Conservation (phyloP, 2,113 vertebrate genomes). For the Stomatorhinus ivindoensis region DNA sequence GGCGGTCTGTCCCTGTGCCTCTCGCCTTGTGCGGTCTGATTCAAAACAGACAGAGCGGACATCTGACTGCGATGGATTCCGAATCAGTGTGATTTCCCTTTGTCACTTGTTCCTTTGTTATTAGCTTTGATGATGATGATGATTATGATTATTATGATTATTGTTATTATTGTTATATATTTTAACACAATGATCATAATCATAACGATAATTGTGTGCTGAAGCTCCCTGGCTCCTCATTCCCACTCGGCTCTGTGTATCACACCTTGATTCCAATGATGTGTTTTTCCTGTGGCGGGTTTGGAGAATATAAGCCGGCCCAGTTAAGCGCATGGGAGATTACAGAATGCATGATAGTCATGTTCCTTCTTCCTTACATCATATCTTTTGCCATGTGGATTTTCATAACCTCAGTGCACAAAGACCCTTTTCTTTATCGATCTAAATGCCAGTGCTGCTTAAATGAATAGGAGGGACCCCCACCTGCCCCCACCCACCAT, state of each 20-base stretch:
- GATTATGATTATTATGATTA: neutral
- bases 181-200: neutral
- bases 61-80: neutral
- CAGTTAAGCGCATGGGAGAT: neutral
- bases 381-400: constrained; percentile 2
- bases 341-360: neutral
- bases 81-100: neutral
- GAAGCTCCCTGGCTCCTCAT: neutral
- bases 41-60: neutral
- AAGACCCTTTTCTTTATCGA: constrained; percentile 18
- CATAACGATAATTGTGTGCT: neutral
- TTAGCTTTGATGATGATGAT: neutral
- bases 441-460: constrained; percentile 19
- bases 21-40: neutral
- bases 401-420: constrained; percentile 21
- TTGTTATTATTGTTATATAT: neutral
- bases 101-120: neutral
- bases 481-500: neutral
- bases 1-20: neutral
- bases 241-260: neutral
- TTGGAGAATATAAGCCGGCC: neutral
- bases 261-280: neutral
- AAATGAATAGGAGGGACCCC: constrained; percentile 17
- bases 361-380: neutral
- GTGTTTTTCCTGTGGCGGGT: neutral